These are phyloP conservation scores for Lepus timidus DNA, from an alignment of 2,113 vertebrate species.

Conservation along the genomic window DNA sequence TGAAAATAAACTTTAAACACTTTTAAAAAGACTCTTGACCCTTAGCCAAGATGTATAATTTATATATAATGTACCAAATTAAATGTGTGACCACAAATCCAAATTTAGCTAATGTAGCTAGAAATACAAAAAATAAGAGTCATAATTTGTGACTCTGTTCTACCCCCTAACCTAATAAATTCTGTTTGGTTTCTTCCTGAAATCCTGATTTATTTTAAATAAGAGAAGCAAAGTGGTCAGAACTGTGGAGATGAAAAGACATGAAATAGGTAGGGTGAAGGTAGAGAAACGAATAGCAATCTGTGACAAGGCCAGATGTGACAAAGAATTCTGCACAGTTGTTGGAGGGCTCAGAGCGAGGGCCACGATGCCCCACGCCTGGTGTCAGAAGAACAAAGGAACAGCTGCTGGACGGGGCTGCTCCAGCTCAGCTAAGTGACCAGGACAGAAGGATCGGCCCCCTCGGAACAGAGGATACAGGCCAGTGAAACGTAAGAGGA, in stretches of 20 bases:
- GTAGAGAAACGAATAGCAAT: neutral
- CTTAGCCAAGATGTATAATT: neutral
- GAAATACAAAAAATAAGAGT: neutral
- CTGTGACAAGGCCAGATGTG: neutral
- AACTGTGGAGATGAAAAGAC: neutral
- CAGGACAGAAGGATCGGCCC: neutral
- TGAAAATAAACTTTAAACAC: too few species aligned
- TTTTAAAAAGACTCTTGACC: neutral
- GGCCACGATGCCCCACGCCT: neutral
- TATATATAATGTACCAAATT: neutral
- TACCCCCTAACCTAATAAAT: neutral
- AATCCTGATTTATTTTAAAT: neutral
- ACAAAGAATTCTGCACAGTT: neutral
- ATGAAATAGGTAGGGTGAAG: too few species aligned
- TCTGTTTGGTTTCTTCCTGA: slow-evolving; percentile 9
- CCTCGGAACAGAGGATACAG: neutral
- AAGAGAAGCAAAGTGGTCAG: neutral
- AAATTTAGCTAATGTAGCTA: neutral
- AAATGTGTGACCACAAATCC: slow-evolving; percentile 13
- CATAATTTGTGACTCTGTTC: neutral
- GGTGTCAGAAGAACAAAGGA: neutral
- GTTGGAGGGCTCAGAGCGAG: neutral
- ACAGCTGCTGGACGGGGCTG: neutral
- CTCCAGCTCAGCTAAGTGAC: neutral
- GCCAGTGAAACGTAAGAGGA: neutral